A percentile compares a stretch with the other conserved stretches of the same genome.
phyloP scores from a whole-genome alignment of 2,888 invertebrate species.

The Synergus laeviventris region DNA sequence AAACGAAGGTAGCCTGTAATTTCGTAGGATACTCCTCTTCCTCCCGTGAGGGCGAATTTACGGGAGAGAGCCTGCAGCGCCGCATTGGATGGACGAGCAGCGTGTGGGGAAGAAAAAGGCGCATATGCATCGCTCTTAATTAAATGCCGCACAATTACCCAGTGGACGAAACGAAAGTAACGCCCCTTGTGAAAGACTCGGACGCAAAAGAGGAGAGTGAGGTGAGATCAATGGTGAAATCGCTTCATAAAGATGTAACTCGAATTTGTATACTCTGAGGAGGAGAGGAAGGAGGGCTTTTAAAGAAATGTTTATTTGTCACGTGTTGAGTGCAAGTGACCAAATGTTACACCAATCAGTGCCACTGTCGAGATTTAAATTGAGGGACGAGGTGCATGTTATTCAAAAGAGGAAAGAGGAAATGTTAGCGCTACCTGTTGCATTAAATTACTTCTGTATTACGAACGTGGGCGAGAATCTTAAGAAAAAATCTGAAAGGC shows the following conservation, averaged over 20 bases:
- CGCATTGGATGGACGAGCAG: constrained; percentile 26
- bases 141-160: constrained; percentile 46
- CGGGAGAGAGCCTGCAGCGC: constrained; percentile 37
- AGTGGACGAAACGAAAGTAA: constrained; percentile 34
- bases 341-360: constrained; percentile 1
- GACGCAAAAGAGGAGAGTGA: constrained; percentile 3
- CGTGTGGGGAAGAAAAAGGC: constrained; percentile 42
- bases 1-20: constrained; percentile 55
- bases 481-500: not conserved
- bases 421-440: not conserved
- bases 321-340: not conserved
- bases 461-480: not conserved
- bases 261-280: not conserved
- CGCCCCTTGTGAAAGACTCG: constrained; percentile 21
- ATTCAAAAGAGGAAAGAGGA: not conserved
- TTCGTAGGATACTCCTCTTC: constrained; percentile 47
- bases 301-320: not conserved
- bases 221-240: constrained; percentile 5
- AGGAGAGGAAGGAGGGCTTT: not conserved
- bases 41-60: constrained; percentile 44
- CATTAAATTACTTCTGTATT: not conserved
- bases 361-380: not conserved
- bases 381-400: not conserved
- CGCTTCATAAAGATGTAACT: constrained; percentile 24
- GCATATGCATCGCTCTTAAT: constrained; percentile 51